Conservation (phyloP, 2,797 vertebrate genomes). For the Cryptoblepharus egeriae region DNA sequence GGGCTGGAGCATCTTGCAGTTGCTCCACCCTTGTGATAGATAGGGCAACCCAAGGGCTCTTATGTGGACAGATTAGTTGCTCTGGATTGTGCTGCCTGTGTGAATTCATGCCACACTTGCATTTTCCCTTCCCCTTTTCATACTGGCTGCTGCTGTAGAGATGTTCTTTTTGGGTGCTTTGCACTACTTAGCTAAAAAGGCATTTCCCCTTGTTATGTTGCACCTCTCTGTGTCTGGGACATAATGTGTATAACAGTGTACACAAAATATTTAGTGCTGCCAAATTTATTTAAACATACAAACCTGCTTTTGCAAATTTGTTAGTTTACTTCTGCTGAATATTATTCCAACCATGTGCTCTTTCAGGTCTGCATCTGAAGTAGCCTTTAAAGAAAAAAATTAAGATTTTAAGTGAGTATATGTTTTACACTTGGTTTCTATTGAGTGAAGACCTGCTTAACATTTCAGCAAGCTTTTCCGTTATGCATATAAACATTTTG, state of each 20-base stretch:
- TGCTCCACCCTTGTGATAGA: too few species aligned
- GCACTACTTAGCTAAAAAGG: not conserved
- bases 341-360: slow-evolving; percentile 99
- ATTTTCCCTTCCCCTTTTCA: too few species aligned
- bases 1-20: too few species aligned
- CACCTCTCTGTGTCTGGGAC: not conserved
- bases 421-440: not conserved
- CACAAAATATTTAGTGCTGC: not conserved
- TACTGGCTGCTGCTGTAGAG: not conserved
- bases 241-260: not conserved
- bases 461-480: not conserved
- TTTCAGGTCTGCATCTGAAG: slow-evolving; percentile 97
- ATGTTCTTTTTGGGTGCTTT: too few species aligned
- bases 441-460: not conserved
- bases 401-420: slow-evolving; percentile 36
- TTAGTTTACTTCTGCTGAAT: slow-evolving; percentile 99
- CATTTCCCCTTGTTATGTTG: not conserved
- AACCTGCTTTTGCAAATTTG: slow-evolving; percentile 99
- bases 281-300: slow-evolving; percentile 39
- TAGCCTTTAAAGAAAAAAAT: slow-evolving; percentile 80
- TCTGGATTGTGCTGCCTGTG: too few species aligned
- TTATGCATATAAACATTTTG: not conserved
- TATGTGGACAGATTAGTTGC: too few species aligned
- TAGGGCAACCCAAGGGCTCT: too few species aligned
- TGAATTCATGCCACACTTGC: not conserved